A percentile compares a stretch with the other conserved stretches of the same genome.
These are phyloP conservation scores for Poeciliopsis paucimaculata DNA, from an alignment of 2,797 vertebrate species.

Conservation along the genomic window DNA sequence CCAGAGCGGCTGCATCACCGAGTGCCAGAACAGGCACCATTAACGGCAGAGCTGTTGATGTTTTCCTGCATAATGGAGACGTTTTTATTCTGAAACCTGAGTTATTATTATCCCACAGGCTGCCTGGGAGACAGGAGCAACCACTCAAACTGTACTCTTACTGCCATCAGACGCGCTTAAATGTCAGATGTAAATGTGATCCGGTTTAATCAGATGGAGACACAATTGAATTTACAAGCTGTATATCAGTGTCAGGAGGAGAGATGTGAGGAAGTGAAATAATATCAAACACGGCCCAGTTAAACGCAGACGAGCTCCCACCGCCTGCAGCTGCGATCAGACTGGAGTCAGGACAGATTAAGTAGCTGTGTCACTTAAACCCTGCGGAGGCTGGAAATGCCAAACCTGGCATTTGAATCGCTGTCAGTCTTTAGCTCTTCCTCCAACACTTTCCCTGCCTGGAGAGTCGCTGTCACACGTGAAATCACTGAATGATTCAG, in stretches of 20 bases:
- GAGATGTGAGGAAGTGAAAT: slow-evolving; percentile 1
- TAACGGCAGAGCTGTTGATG: background rate
- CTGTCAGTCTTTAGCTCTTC: slow-evolving; percentile 22
- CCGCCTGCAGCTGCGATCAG: slow-evolving; percentile 30
- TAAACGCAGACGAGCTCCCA: slow-evolving; percentile 22
- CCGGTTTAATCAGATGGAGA: slow-evolving; percentile 16
- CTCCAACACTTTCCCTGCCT: slow-evolving; percentile 1
- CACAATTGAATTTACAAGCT: slow-evolving; percentile 1
- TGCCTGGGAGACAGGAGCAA: background rate
- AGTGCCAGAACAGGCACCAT: slow-evolving; percentile 4
- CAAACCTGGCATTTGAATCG: slow-evolving; percentile 60
- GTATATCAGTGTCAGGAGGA: slow-evolving; percentile 3
- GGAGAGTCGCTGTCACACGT: background rate
- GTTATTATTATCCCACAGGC: background rate
- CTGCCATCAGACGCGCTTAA: slow-evolving; percentile 1
- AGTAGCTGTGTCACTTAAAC: slow-evolving; percentile 47
- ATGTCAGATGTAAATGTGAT: slow-evolving; percentile 22
- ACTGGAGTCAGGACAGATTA: slow-evolving; percentile 36
- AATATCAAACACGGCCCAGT: slow-evolving; percentile 16
- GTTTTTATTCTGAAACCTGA: background rate
- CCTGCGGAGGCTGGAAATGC: slow-evolving; percentile 65
- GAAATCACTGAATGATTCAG: background rate
- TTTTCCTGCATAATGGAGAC: slow-evolving; percentile 7
- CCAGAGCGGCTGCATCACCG: background rate
- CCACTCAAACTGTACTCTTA: background rate